Base-by-base conservation (phyloP, 2,888 invertebrate genomes). In the Synanthedon myopaeformis region DNA sequence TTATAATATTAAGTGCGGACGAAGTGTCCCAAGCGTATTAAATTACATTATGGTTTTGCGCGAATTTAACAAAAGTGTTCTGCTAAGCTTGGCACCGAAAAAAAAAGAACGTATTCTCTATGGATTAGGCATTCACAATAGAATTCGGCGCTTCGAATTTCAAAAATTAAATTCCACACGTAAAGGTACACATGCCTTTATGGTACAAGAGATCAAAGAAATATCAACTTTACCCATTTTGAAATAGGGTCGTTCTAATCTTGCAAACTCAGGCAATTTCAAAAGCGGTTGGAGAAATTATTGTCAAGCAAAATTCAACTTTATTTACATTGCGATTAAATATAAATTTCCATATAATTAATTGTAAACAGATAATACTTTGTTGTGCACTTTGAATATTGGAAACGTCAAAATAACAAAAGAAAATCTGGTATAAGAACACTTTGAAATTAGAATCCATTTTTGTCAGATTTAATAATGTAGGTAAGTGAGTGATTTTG, bases 41-140 rank as follows among this genome's bases (percentile, higher is more conserved):
- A 57, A 57, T 65, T 66, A 61, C 66, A 55, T 52, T 59, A 56
- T 55, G 55, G 58, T 54, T 51, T 12, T 23, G 55, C 54, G 56
- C 61, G 56, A 60, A 64, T 56, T 59, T 54, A 53, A 62, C 56
- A 60, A 61, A 57, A 57, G 59, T 50, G 12, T 54, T 57, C 10
- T 35, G 35, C 10, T 35, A 35, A 35, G 35, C 35, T 58, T 57
- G 35, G 57, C 56, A 57, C 56, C 51, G 52, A 51, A 58, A 55
- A 50, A 55, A 60, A 59, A 64, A 69, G 66, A 67, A 64, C 64
- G 23, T 35, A 67, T 72, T 69, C 62, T 64, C 65, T 59, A 48
- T 60, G 68, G 72, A 73, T 72, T 73, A 72, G 19, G 62, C 62
- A 59, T 53, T 59, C 57, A 70, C 69, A 70, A 71, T 60, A 59